Evolutionary conservation across 1,140 invertebrate species (phyloP).

Genomic region (Oedothorax gibbosus): DNA sequence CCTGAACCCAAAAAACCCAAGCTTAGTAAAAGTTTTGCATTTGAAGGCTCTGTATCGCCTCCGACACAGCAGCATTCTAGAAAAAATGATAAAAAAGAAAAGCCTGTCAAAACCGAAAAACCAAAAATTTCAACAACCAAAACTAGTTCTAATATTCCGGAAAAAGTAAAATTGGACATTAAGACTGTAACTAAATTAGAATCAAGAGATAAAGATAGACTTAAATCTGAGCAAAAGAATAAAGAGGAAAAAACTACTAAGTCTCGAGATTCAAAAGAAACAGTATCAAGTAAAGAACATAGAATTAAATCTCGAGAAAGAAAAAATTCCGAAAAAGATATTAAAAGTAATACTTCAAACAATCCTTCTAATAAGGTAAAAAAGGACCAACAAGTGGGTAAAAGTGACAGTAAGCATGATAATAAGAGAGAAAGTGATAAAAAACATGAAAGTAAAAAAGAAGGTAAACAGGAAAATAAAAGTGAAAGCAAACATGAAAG

Average conservation of each 20-base stretch:
- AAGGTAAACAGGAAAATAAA: conserved; percentile 48
- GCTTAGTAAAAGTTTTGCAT: conserved; percentile 65
- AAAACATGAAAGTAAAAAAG: not conserved
- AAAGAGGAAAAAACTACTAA: conserved; percentile 57
- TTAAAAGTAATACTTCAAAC: conserved; percentile 47
- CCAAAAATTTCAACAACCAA: conserved; percentile 30
- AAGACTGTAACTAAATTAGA: conserved; percentile 65
- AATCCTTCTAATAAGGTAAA: conserved; percentile 31
- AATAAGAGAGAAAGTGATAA: not conserved
- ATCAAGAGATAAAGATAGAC: conserved; percentile 33
- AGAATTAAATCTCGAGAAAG: conserved; percentile 55
- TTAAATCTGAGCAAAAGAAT: conserved; percentile 45
- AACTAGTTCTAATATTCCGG: conserved; percentile 53
- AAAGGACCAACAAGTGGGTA: conserved; percentile 15
- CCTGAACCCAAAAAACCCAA: conserved; percentile 78
- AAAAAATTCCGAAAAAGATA: conserved; percentile 55
- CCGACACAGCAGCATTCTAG: conserved; percentile 15
- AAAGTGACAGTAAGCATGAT: conserved; percentile 26
- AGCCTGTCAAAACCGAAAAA: conserved; percentile 35
- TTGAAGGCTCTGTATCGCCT: conserved; percentile 31
- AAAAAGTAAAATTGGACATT: conserved; percentile 66
- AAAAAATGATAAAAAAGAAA: conserved; percentile 60
- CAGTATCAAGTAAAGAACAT: conserved; percentile 15
- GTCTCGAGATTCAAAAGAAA: conserved; percentile 43
- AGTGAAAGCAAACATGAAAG: conserved; percentile 61